A percentile compares a stretch with the other conserved stretches of the same genome.
Conservation (phyloP, 2,797 vertebrate genomes). For the Crax fasciolata region DNA sequence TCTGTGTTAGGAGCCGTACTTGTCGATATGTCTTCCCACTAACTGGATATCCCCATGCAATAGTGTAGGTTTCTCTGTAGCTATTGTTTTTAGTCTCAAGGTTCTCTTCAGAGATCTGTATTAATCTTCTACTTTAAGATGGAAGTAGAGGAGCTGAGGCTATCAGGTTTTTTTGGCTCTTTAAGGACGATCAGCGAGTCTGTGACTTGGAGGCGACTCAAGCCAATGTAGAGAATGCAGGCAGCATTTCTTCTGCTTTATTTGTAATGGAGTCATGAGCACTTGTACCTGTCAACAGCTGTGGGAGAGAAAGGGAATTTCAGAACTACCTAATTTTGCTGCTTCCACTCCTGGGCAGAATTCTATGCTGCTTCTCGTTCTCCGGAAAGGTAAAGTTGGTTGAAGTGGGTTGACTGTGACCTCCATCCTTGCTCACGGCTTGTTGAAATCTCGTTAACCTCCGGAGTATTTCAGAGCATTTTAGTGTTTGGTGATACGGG, state of each 20-base stretch:
- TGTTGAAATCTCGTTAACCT: not conserved
- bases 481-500: not conserved
- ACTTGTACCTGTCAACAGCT: not conserved
- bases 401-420: not conserved
- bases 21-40: not conserved
- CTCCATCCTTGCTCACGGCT: not conserved
- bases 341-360: not conserved
- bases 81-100: not conserved
- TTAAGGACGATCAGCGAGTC: not conserved
- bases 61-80: not conserved
- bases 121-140: not conserved
- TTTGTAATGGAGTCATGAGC: not conserved
- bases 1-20: not conserved
- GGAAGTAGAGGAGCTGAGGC: not conserved
- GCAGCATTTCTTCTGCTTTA: not conserved
- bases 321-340: not conserved
- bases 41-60: not conserved
- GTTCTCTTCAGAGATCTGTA: not conserved
- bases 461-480: not conserved
- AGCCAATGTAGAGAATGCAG: not conserved
- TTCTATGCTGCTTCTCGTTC: not conserved
- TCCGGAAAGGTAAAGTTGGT: not conserved
- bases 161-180: not conserved
- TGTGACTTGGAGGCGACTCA: not conserved
- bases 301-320: not conserved